Conservation (phyloP, 35 echinoderm and acorn worm species). For the Lytechinus variegatus region DNA sequence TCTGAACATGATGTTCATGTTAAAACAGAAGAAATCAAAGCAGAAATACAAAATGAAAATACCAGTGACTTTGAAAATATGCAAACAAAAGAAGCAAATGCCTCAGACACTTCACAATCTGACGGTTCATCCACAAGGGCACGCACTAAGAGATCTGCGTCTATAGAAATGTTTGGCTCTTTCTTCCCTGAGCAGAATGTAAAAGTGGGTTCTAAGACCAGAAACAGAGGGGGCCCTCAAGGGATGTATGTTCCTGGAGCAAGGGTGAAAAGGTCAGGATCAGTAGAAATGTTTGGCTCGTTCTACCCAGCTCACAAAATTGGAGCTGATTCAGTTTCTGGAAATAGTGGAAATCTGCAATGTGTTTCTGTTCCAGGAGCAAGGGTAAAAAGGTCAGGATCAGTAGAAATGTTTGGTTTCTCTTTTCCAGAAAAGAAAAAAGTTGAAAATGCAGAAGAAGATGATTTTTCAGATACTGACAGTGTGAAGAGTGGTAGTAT, state of each 20-base stretch:
- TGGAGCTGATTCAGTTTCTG: not conserved
- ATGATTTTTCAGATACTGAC: not conserved
- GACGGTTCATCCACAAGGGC: not conserved
- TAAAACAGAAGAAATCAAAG: not conserved
- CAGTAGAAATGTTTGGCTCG: not conserved
- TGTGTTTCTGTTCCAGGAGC: not conserved
- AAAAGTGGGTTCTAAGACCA: not conserved
- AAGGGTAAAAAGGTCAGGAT: not conserved
- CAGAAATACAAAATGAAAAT: slow-evolving; percentile 1
- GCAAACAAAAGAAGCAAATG: not conserved
- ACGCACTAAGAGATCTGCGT: not conserved
- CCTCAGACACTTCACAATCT: not conserved
- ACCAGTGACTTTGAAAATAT: not conserved
- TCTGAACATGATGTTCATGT: not conserved
- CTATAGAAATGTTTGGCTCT: not conserved
- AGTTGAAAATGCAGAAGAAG: not conserved
- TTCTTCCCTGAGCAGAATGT: not conserved
- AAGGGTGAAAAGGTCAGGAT: not conserved
- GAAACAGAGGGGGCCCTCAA: no score
- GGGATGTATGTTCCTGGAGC: not conserved
- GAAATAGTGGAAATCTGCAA: not conserved
- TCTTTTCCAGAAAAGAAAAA: not conserved
- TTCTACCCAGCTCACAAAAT: not conserved
- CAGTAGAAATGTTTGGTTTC: not conserved
- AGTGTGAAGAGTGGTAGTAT: not conserved